Conservation (phyloP, 1,140 invertebrate species). For the Zaprionus lachaisei region DNA sequence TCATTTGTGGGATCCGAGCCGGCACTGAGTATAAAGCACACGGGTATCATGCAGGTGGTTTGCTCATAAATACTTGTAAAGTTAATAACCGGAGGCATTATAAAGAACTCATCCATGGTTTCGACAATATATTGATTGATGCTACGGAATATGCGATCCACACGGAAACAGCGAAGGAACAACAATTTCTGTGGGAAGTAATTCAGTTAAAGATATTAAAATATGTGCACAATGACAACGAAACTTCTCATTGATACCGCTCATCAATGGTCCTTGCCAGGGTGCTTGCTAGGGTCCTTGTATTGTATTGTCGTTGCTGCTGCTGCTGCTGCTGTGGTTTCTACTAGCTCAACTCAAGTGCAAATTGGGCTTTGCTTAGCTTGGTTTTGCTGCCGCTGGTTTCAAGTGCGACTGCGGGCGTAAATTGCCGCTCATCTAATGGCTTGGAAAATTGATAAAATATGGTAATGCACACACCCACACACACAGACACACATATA, state of each 20-base stretch:
- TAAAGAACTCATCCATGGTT: slow-evolving; percentile 93
- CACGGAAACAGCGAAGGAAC: slow-evolving; percentile 93
- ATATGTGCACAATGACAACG: slow-evolving; percentile 55
- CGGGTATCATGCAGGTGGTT: slow-evolving; percentile 90
- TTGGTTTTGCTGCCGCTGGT: slow-evolving; percentile 60
- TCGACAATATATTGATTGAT: slow-evolving; percentile 92
- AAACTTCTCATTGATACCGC: slow-evolving; percentile 42
- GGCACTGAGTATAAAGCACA: slow-evolving; percentile 94
- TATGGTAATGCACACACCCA: slow-evolving; percentile 79
- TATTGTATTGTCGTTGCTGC: slow-evolving; percentile 18
- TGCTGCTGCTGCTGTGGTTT: slow-evolving; percentile 43
- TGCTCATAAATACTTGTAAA: slow-evolving; percentile 93
- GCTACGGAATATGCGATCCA: slow-evolving; percentile 93
- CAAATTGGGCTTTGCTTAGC: slow-evolving; percentile 76
- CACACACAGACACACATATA: slow-evolving; percentile 30
- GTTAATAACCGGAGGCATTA: slow-evolving; percentile 93
- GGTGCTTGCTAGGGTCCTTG: slow-evolving; percentile 7
- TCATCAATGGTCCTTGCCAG: slow-evolving; percentile 46
- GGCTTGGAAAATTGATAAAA: slow-evolving; percentile 83
- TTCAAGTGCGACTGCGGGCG: slow-evolving; percentile 80
- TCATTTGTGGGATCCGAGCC: slow-evolving; percentile 95
- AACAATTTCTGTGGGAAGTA: slow-evolving; percentile 87
- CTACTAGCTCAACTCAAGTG: slow-evolving; percentile 65
- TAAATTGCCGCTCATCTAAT: slow-evolving; percentile 82
- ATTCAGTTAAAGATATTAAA: slow-evolving; percentile 42